Base-by-base conservation (phyloP, 1,140 invertebrate genomes). In the Aculops lycopersici region DNA sequence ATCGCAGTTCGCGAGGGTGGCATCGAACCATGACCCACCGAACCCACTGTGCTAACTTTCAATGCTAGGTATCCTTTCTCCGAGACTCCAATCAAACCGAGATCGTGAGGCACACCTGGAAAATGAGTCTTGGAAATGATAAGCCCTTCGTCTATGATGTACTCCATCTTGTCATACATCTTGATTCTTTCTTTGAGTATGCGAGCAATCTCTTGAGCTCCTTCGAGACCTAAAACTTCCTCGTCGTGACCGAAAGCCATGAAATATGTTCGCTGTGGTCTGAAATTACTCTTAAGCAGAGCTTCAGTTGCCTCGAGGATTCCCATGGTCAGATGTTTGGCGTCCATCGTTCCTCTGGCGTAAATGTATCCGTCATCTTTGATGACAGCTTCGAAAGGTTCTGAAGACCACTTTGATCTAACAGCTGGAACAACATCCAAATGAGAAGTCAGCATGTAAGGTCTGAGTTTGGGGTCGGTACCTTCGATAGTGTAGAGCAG, bases 181-280 rank as follows among this genome's bases (percentile, higher is more conserved):
- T 31, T 31, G 8, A n/a, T 31, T 31, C 24, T 8, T 8, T 8
- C 24, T 31, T 31, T 31, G 8, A 31, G 24, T 31, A 31, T 31
- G 8, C n/a, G 5, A n/a, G 24, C 24, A 31, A 31, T 31, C n/a
- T 31, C 24, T 31, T 31, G 24, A 31, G 24, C 24, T 31, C 24
- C 24, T 8, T 31, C 24, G 5, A 31, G 24, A n/a, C 24, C 24
- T 31, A 31, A 31, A 31, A n/a, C 37, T 37, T 31, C 24, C n/a
- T 31, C 24, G 53, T 68, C 65, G 51, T 67, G 65, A 3, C 65
- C 65, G 54, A 66, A 65, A n/a, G 58, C 64, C 18, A 67, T 48
- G 47, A 60, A 66, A 48, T 67, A 62, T 31, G 58, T 53, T 46
- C 65, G 50, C 31, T 51, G 3, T 31, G 64, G 62, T 44, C 50